phyloP scores from a whole-genome alignment of 2,113 vertebrate genomes.

The Hippocampus barbouri region DNA sequence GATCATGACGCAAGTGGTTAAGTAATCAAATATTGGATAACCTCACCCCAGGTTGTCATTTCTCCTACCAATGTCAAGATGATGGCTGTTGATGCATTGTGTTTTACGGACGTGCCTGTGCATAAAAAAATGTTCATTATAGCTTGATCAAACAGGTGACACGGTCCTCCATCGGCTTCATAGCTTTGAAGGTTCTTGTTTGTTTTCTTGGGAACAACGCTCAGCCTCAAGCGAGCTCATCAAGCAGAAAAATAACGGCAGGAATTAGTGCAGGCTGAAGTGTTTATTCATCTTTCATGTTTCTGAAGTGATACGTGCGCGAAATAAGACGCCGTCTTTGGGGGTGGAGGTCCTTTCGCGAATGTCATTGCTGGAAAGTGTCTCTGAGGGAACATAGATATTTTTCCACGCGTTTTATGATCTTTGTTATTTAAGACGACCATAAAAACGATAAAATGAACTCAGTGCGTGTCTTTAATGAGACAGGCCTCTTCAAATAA shows the following conservation, averaged over 20 bases:
- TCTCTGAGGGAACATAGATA: conserved; percentile 5
- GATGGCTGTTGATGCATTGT: conserved; percentile 47
- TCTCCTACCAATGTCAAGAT: conserved; percentile 47
- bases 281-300: conserved; percentile 49
- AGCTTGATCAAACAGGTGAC: conserved; percentile 9
- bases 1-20: conserved; percentile 47
- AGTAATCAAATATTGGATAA: conserved; percentile 46
- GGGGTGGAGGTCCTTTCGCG: conserved; percentile 6
- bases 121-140: conserved; percentile 58
- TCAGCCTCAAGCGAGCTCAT: conserved; percentile 38
- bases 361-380: conserved; percentile 11
- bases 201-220: conserved; percentile 48
- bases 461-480: conserved; percentile 21
- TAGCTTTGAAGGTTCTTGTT: conserved; percentile 51
- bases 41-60: conserved; percentile 48
- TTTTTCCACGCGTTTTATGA: conserved; percentile 6
- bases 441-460: conserved; percentile 22
- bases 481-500: conserved; percentile 20
- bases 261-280: conserved; percentile 29
- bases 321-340: conserved; percentile 15
- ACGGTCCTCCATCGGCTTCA: conserved; percentile 18
- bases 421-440: conserved; percentile 25
- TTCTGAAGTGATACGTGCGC: neutral
- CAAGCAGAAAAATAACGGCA: conserved; percentile 34
- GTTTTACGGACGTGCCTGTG: conserved; percentile 48